Percentiles rank a stretch among this genome's conserved stretches.
Evolutionary conservation across 2,113 vertebrate genomes (phyloP).

Genomic region (Calyptommatus sinebrachiatus): DNA sequence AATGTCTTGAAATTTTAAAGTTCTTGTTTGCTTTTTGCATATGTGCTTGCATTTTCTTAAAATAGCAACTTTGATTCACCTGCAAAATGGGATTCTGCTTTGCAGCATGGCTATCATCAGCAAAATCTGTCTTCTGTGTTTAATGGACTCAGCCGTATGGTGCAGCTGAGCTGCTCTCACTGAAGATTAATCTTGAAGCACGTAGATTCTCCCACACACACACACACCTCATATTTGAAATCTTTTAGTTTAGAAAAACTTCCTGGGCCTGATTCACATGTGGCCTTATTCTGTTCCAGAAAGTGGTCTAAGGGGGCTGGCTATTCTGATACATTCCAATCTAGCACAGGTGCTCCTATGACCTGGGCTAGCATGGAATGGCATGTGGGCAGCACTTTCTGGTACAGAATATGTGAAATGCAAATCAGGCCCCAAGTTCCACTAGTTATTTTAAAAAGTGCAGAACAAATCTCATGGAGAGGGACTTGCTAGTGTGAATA

Average conservation of each 20-base stretch:
- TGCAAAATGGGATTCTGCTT: background rate
- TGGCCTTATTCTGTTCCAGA: no score
- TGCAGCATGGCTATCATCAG: background rate
- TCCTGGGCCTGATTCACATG: background rate
- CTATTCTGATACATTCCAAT: no score
- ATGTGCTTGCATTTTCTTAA: slow-evolving; percentile 18
- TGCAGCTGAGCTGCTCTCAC: rapidly evolving
- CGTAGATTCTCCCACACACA: no score
- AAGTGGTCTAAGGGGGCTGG: no score
- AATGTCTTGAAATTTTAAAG: slow-evolving; percentile 30
- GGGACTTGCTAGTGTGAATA: background rate
- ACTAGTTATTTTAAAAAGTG: background rate
- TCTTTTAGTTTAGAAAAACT: background rate
- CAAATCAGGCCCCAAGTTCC: no score
- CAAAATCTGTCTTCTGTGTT: slow-evolving; percentile 30
- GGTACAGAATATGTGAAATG: no score
- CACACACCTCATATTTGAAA: background rate
- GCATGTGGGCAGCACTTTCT: no score
- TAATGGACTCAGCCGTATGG: background rate
- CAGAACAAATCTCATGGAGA: background rate
- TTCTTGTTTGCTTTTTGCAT: background rate
- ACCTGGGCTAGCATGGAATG: no score
- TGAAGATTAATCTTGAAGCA: background rate
- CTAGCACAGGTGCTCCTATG: no score
- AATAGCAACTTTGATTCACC: slow-evolving; percentile 12